Conservation (phyloP, 2,888 invertebrate genomes). For the Ectemnius cavifrons region DNA sequence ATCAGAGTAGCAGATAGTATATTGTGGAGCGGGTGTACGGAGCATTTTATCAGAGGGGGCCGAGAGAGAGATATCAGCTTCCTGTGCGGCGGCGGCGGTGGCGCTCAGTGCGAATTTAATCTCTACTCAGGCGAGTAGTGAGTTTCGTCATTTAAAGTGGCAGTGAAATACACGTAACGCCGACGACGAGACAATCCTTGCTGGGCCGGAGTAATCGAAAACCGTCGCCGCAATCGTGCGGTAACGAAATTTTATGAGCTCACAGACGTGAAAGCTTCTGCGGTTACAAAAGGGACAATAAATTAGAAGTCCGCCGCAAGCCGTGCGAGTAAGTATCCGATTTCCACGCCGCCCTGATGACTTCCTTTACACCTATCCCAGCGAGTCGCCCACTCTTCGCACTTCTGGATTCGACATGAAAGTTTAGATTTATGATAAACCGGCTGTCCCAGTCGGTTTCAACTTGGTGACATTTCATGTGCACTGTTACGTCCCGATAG, state of each 20-base stretch:
- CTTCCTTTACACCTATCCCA: too few relatives aligned
- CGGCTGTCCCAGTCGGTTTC: too few relatives aligned
- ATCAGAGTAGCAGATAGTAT: not conserved
- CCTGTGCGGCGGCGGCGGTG: not conserved
- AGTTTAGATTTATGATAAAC: too few relatives aligned
- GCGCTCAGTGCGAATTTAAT: not conserved
- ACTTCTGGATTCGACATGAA: too few relatives aligned
- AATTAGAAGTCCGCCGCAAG: constrained; percentile 5
- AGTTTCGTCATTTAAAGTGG: constrained; percentile 7
- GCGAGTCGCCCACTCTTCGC: too few relatives aligned
- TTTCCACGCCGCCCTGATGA: too few relatives aligned
- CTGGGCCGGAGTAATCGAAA: constrained; percentile 4
- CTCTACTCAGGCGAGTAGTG: not conserved
- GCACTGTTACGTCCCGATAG: too few relatives aligned
- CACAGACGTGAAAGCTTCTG: constrained; percentile 13
- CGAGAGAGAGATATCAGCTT: not conserved
- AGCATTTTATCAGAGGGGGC: constrained; percentile 1
- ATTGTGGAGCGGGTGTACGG: not conserved
- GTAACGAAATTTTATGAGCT: constrained; percentile 12
- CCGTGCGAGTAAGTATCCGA: too few relatives aligned
- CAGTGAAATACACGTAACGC: not conserved
- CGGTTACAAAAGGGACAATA: constrained; percentile 2
- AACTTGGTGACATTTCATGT: too few relatives aligned
- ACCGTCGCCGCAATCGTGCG: constrained; percentile 12
- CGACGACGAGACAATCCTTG: too few relatives aligned